phyloP scores from a whole-genome alignment of 2,888 invertebrate genomes.

The Deilephila elpenor region DNA sequence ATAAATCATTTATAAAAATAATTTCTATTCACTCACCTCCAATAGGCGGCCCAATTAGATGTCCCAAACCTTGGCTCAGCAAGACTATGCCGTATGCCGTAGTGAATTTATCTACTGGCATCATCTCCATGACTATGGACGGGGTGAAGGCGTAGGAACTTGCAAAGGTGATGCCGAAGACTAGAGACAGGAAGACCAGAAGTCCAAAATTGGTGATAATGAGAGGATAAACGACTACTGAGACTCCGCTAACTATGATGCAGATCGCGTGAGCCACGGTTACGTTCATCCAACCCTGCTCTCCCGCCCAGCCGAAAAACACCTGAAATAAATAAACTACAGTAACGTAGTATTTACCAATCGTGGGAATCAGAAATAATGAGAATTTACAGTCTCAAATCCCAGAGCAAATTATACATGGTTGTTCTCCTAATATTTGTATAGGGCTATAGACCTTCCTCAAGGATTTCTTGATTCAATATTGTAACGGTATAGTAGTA shows the following conservation, averaged over 20 bases:
- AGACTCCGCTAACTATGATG: constrained; percentile 87
- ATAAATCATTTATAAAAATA: background rate
- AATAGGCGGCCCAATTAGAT: constrained; percentile 95
- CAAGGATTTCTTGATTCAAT: no score
- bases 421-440: no score
- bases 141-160: constrained; percentile 96
- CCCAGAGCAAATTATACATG: no score
- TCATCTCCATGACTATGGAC: constrained; percentile 93
- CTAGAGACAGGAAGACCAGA: constrained; percentile 80
- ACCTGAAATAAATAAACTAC: constrained; percentile 78
- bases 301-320: constrained; percentile 94
- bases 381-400: no score
- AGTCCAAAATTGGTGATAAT: constrained; percentile 79
- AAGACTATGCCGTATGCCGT: constrained; percentile 95
- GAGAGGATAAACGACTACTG: constrained; percentile 85
- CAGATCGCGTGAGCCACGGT: constrained; percentile 92
- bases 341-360: background rate
- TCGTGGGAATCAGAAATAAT: background rate
- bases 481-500: no score
- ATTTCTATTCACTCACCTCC: constrained; percentile 86
- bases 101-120: constrained; percentile 95
- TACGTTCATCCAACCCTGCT: constrained; percentile 93
- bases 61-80: constrained; percentile 96
- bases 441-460: no score
- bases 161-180: constrained; percentile 95